Base-by-base conservation (phyloP, 2,113 vertebrate genomes). In the Nibea albiflora region DNA sequence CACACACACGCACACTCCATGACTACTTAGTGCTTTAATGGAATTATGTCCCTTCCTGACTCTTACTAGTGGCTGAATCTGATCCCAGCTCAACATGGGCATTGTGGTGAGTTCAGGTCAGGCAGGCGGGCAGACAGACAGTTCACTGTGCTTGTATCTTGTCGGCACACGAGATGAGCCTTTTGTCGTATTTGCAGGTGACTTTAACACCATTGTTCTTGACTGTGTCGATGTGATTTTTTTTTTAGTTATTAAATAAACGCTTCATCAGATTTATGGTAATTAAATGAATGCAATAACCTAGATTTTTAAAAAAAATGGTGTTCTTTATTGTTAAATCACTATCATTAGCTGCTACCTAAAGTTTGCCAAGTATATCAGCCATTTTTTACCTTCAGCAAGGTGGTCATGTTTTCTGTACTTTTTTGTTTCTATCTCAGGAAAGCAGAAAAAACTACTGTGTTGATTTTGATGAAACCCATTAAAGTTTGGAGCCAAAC, bases 31-130 rank as follows among this genome's bases (percentile, higher is more conserved):
- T 57, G 52, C 73, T 73, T 67, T 78, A 78, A 67, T 73, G 54
- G 26, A 58, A 80, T 88, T 67, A 67, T 31, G 53, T 70, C 15
- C 54, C 63, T 54, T 60, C 1, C 69, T 78, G 56, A 74, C 49
- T 52, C 26, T 39, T 58, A 14, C 15, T 47, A 26, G 56, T 63
- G 61, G 53, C 62, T 76, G 49, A 81, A 39, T 73, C 73, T 5
- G 2, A 64, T 54, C 60, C 64, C 0, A 1, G 35, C 63, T 77
- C 70, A 77, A 31, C 52, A 57, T 57, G 46, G 20, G 19, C 69
- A 56, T 73, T 1, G 11, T 74, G 42, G 47, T 58, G 57, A 78
- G 60, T 58, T 87, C 15, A 64, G 72, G 66, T 70, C 26, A 46
- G 47, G n/a, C 28, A 57, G 46, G 20, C 14, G n/a, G 20, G 2